Evolutionary conservation across 2,888 invertebrate species (phyloP).

Genomic region (Cynaeus angustus): DNA sequence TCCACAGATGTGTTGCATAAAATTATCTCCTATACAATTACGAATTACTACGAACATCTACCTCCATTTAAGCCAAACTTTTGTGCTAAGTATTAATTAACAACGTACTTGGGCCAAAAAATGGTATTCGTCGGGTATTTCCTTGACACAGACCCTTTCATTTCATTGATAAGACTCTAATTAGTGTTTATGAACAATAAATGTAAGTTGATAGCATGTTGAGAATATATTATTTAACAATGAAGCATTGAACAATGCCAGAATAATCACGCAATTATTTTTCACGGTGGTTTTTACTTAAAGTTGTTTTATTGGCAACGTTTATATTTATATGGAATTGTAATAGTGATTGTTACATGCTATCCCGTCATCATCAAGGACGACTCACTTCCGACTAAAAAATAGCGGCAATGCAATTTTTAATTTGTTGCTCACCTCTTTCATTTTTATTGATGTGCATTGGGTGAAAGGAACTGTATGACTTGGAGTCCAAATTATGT

Average conservation of each 20-base stretch:
- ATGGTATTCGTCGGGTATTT: not conserved
- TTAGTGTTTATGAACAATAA: constrained; percentile 2
- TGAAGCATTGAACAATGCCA: not conserved
- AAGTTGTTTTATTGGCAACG: constrained; percentile 11
- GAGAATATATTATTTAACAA: constrained; percentile 6
- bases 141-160: constrained; percentile 21
- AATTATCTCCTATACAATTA: constrained; percentile 19
- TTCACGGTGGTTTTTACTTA: constrained; percentile 5
- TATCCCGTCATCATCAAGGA: constrained; percentile 30
- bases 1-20: constrained; percentile 22
- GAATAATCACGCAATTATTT: constrained; percentile 2
- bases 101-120: not conserved
- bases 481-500: constrained; percentile 75
- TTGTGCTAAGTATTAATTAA: no score
- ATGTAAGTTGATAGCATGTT: not conserved
- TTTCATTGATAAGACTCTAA: constrained; percentile 6
- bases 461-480: constrained; percentile 75
- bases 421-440: constrained; percentile 67
- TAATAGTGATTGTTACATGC: constrained; percentile 32
- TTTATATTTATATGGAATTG: constrained; percentile 2
- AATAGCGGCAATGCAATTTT: no score
- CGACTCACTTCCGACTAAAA: constrained; percentile 31
- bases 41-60: constrained; percentile 16
- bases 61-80: constrained; percentile 5
- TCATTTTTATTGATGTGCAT: constrained; percentile 71